Base-by-base conservation (phyloP, 2,888 invertebrate species). In the Colletes collaris region DNA sequence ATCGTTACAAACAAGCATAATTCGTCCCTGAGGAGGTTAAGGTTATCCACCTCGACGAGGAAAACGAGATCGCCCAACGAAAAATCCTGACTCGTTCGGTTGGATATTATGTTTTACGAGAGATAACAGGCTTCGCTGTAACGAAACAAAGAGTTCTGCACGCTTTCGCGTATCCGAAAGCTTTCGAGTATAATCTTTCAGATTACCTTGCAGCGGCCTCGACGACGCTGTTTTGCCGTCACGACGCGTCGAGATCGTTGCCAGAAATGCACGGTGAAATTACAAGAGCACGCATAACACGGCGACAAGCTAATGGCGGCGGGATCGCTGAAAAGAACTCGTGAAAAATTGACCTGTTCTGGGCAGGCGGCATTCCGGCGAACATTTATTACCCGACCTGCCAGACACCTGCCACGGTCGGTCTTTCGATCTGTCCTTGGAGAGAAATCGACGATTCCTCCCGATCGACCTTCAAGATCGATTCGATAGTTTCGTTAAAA, bases 291-390 rank as follows among this genome's bases (percentile, higher is more conserved):
- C 53, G 50, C 19, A 6, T 40, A 27, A 40, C 66, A n/a, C 27
- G 35, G 19, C 35, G 10, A 59, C 44, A 13, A 27, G 58, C 27
- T 46, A 70, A 67, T 55, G 59, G 66, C 52, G 37, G 13, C 58
- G 8, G n/a, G 37, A 35, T 71, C 50, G 58, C 68, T 44, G 67
- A 60, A 62, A 52, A 67, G 70, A 66, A 4, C 8, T n/a, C 46
- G 16, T 58, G 75, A 64, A 66, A 80, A 77, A 78, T 71, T 49
- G 27, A 79, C 49, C 59, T 11, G 63, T 65, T 58, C 70, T 59
- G 40, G 71, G 52, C 69, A 53, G 77, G 74, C 68, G 64, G 70
- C 75, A 77, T 86, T 81, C 67, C 77, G 52, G 55, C 27, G 50
- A 67, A 74, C 69, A 27, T 63, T 64, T 60, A 87, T 82, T 83